Conservation (phyloP, 1,140 invertebrate genomes). For the Rhagoletis pomonella region DNA sequence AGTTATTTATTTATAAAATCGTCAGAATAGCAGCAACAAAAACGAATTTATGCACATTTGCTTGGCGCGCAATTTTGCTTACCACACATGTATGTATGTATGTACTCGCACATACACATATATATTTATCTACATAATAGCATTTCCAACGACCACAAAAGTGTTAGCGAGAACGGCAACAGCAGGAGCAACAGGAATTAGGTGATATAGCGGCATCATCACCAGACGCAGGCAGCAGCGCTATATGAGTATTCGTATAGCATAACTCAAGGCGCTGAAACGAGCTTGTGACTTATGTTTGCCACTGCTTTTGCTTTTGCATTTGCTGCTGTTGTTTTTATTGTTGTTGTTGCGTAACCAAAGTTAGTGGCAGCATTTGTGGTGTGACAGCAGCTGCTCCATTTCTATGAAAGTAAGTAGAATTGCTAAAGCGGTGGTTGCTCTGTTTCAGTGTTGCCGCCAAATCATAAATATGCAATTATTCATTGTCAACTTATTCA, state of each 20-base stretch:
- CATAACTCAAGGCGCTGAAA: neutral
- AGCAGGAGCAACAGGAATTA: constrained; percentile 18
- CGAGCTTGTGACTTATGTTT: neutral
- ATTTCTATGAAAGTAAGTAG: neutral
- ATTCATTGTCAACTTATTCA: constrained; percentile 46
- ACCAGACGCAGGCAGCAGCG: neutral
- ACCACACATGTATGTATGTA: neutral
- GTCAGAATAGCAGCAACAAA: too few species aligned
- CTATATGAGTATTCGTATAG: neutral
- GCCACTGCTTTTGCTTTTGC: neutral
- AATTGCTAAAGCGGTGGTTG: neutral
- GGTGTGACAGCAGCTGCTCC: constrained; percentile 31
- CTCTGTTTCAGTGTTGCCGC: neutral
- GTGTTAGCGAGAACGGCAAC: neutral
- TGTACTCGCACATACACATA: neutral
- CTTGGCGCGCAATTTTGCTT: too few species aligned
- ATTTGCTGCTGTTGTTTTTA: neutral
- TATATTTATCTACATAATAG: neutral
- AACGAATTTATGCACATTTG: too few species aligned
- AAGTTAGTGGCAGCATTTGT: constrained; percentile 42
- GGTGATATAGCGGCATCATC: neutral
- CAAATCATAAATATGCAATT: constrained; percentile 52
- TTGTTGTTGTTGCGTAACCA: neutral
- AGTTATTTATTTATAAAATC: too few species aligned
- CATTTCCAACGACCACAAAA: neutral